Percentiles rank a stretch among this genome's conserved stretches.
These are phyloP conservation scores for Melieria omissa DNA, from an alignment of 2,888 invertebrate genomes.

Conservation along the genomic window DNA sequence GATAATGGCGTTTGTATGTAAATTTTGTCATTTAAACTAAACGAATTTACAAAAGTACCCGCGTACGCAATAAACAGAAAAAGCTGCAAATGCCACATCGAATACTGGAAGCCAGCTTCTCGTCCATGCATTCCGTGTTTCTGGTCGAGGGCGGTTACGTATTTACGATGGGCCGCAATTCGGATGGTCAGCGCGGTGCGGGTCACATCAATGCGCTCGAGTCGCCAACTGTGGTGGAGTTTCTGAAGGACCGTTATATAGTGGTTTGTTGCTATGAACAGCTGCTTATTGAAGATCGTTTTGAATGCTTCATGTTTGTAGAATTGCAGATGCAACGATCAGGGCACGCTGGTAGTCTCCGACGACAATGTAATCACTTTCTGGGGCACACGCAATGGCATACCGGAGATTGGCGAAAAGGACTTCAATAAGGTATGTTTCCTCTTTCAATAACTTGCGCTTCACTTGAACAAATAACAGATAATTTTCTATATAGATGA, in stretches of 20 bases:
- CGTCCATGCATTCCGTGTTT: constrained; percentile 72
- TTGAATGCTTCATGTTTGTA: constrained; percentile 53
- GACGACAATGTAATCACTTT: constrained; percentile 75
- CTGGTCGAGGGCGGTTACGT: constrained; percentile 74
- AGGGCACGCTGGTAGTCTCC: constrained; percentile 75
- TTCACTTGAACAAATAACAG: too few species aligned
- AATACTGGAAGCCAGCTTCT: constrained; percentile 72
- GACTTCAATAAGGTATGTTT: constrained; percentile 7
- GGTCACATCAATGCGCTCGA: constrained; percentile 57
- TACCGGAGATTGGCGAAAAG: constrained; percentile 55
- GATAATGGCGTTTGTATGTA: constrained; percentile 58
- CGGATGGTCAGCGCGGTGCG: constrained; percentile 73
- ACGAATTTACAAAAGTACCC: background rate
- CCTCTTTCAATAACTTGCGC: too few species aligned
- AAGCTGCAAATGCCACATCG: constrained; percentile 70
- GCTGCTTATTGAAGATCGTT: background rate
- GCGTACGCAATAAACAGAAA: constrained; percentile 53
- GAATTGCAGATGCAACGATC: constrained; percentile 74
- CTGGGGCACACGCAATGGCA: constrained; percentile 73
- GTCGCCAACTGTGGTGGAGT: constrained; percentile 58
- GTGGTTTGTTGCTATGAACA: constrained; percentile 48
- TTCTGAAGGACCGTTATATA: constrained; percentile 61
- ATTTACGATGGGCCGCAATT: constrained; percentile 74
- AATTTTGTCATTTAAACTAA: background rate
- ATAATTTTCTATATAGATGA: constrained; percentile 16